Base-by-base conservation (phyloP, 2,888 invertebrate genomes). In the Yponomeuta evonymella region DNA sequence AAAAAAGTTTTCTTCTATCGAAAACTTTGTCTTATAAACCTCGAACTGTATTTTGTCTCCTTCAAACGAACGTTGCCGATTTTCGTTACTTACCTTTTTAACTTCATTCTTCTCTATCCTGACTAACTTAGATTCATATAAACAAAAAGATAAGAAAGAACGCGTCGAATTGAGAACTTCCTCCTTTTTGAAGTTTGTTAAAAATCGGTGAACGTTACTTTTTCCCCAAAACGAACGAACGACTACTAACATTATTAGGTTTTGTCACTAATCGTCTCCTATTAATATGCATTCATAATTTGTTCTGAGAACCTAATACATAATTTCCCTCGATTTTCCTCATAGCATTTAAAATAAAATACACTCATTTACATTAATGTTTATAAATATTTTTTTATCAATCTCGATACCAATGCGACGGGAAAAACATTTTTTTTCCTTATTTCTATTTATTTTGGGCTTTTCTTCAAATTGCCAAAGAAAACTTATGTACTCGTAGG, bases 1-100 rank as follows among this genome's bases (percentile, higher is more conserved):
- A 79, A 73, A 78, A 79, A 81, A 83, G 85, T 85, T 85, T 83
- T 67, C 67, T 67, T 43, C 9, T 6, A n/a, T n/a, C 36, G 36
- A 48, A 15, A 48, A 29, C 65, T 65, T 65, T 65, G 8, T 12
- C 33, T 65, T 11, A 11, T 30, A 65, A 29, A 65, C 65, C 3
- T 5, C 3, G 65, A 29, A 64, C 64, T 29, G 29, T 29, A 30
- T 29, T 23, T 33, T 33, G 5, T 65, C 10, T 30, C 12, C 10
- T 29, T 64, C n/a, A 30, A 65, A 33, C 51, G 15, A 58, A 58
- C 51, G 51, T 15, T 4, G 65, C 11, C 33, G 29, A 65, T 65
- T 29, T 65, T 65, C 30, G 10, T 33, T 65, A 43, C 2, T 43
- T 8, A 43, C 43, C 6, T 43, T 1, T 43, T 43, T 6, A 43